Evolutionary conservation across 1,140 invertebrate species (phyloP), one percentile per base, ranked within the genome.

Genomic region (Caenorhabditis brenneri): DNA sequence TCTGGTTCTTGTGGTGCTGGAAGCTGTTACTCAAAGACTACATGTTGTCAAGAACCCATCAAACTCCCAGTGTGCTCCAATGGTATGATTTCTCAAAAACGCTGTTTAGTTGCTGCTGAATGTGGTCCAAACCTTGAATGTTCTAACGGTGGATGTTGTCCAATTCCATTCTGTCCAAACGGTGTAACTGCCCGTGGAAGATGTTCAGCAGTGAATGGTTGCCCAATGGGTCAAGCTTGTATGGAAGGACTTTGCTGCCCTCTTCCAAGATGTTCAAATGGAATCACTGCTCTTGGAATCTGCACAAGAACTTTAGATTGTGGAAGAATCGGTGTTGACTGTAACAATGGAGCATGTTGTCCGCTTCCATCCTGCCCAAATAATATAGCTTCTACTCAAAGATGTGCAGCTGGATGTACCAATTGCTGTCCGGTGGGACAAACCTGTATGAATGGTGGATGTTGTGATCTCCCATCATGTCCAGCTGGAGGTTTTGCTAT

Each of bases 81-180:
- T 51, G 88, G 88, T 5, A 87, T 53, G 42, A 80, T 60, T 60
- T 78, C 80, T 9, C 46, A 79, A 22, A 81, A 46, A 42, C 42
- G 86, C 53, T 87, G 49, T n/a, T 24, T 48, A n/a, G 36, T 53
- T 29, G 80, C 31, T 55, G 29, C 86, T 36, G 78, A 86, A 81
- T 88, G 88, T 39, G 83, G 85, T 9, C 27, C 80, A 12, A 89
- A 89, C n/a, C 78, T 84, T 36, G 88, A 88, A 69, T 89, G 89
- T 46, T 88, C 88, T 7, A 88, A 88, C 74, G 88, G 88, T 6
- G 88, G 88, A n/a, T 89, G 88, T 46, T 89, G 88, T 79, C 88
- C 88, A 22, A 87, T 89, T 58, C 88, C 88, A 16, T 87, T 85
- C 85, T 88, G 88, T 58, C 88, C 88, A 46, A 88, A 88, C 16